Base-by-base conservation (phyloP, 2,113 vertebrate genomes). In the Channa argus region DNA sequence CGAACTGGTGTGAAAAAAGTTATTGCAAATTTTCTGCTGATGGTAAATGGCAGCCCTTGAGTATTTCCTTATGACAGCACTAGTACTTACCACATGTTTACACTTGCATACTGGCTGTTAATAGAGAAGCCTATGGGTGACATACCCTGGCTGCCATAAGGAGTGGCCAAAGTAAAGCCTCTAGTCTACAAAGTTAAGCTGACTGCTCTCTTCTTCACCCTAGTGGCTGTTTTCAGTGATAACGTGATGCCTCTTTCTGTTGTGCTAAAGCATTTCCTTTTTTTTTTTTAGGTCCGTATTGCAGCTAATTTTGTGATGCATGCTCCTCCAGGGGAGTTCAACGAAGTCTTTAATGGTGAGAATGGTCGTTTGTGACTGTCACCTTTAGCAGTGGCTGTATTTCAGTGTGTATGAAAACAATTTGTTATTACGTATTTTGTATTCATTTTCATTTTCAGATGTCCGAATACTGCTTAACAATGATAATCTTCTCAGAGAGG, bases 341-440 rank as follows among this genome's bases (percentile, higher is more conserved):
- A 97, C 83, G 97, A 99, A 94, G 97, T 99, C 43, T 98, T 98
- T 88, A 98, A 98, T 78, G 97, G 97, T 98, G 63, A 96, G 90
- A n/a, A 6, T 24, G 24, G 24, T 47, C 0, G 4, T 52, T 56
- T 72, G 11, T 14, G 36, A 55, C 41, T 37, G 6, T 44, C 33
- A 6, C 7, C 2, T 71, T 60, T 6, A 12, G 6, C 41, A 36
- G 4, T 61, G 7, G 6, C 8, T 67, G 13, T 24, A 62, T 34
- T 51, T 46, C 9, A 10, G 4, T 37, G 7, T 56, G 6, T 8
- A 3, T 67, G 6, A 13, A 53, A 43, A 44, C 15, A 46, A 11
- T 9, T 7, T 63, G 0, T 51, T n/a, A 36, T 15, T 11, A 33
- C 37, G 85, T 50, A 3, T 41, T 1, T 53, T 1, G 1, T 33